Percentiles rank a stretch among this genome's conserved stretches.
phyloP scores from a whole-genome alignment of 2,888 invertebrate species.

The Encarsia formosa region DNA sequence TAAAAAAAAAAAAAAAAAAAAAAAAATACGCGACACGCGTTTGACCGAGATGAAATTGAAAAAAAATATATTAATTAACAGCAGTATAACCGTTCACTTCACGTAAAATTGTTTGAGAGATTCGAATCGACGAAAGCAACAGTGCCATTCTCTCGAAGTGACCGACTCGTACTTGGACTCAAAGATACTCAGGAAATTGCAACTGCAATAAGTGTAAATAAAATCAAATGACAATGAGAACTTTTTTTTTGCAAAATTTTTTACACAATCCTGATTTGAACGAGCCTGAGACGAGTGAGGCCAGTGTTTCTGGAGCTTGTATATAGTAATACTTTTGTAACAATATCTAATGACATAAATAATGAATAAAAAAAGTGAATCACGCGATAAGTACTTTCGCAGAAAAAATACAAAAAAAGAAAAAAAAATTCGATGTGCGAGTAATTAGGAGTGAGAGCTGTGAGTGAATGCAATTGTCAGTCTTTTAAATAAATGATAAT shows the following conservation, averaged over 20 bases:
- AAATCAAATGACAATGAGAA: too few species aligned
- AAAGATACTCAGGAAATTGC: too few species aligned
- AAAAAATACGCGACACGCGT: slow-evolving; percentile 13
- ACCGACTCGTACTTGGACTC: slow-evolving; percentile 26
- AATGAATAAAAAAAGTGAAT: slow-evolving; percentile 16
- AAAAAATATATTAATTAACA: background rate
- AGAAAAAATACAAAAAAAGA: slow-evolving; percentile 3
- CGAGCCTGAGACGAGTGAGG: slow-evolving; percentile 31
- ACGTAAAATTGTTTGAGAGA: slow-evolving; percentile 19
- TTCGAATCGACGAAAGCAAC: slow-evolving; percentile 30
- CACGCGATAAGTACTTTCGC: slow-evolving; percentile 9
- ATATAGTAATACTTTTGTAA: slow-evolving; percentile 39
- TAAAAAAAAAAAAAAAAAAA: background rate
- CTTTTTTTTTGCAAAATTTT: too few species aligned
- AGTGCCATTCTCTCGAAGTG: slow-evolving; percentile 37
- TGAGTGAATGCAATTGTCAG: slow-evolving; percentile 24
- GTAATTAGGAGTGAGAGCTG: slow-evolving; percentile 16
- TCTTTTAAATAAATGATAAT: too few species aligned
- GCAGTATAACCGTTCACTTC: slow-evolving; percentile 4
- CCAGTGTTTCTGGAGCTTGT: slow-evolving; percentile 35
- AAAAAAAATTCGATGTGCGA: slow-evolving; percentile 17
- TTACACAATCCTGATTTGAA: slow-evolving; percentile 18
- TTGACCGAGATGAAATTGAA: slow-evolving; percentile 6
- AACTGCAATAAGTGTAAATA: too few species aligned
- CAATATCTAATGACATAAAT: slow-evolving; percentile 32